Percentiles rank a stretch among this genome's conserved stretches.
Evolutionary conservation across 2,797 vertebrate species (phyloP).

Genomic region (Gobio occitaniae): DNA sequence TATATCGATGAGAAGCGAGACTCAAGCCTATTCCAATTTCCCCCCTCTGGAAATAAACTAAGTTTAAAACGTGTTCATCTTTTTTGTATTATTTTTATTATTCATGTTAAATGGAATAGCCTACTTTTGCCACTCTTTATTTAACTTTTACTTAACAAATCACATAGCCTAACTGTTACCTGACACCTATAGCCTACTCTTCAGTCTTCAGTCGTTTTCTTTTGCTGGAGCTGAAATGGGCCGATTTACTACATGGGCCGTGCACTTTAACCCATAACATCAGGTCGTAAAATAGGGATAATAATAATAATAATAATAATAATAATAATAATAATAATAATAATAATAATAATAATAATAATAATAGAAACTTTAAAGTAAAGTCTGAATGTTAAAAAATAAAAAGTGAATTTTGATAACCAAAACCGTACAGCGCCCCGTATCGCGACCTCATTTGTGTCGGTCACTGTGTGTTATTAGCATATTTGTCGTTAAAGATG

Average conservation of each 20-base stretch:
- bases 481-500: background rate
- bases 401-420: background rate
- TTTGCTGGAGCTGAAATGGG: background rate
- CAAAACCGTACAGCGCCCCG: background rate
- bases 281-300: background rate
- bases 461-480: background rate
- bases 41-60: background rate
- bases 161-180: background rate
- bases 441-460: background rate
- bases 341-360: background rate
- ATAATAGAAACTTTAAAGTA: conserved; percentile 1
- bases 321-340: background rate
- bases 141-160: background rate
- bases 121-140: background rate
- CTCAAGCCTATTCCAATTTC: background rate
- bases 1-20: background rate
- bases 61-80: background rate
- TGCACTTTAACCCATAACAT: background rate
- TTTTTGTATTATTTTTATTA: background rate
- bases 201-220: background rate
- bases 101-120: background rate
- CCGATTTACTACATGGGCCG: background rate
- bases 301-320: no score
- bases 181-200: background rate
- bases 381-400: no score